phyloP scores from a whole-genome alignment of 2,797 vertebrate genomes.

The Enteromius radiatus region DNA sequence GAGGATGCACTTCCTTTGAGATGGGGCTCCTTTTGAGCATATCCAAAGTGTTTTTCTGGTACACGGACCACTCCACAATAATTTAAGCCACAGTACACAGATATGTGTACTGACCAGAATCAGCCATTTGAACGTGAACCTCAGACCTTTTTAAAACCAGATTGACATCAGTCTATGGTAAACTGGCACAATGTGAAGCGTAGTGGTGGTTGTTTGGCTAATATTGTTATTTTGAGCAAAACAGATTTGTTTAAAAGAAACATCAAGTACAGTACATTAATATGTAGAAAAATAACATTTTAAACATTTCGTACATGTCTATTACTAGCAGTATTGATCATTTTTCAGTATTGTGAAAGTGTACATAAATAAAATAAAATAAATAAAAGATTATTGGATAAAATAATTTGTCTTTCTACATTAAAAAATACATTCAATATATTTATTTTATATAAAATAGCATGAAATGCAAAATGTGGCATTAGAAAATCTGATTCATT shows the following conservation, averaged over 20 bases:
- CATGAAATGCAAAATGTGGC: not conserved
- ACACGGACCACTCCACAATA: slow-evolving; percentile 61
- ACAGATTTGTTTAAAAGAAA: not conserved
- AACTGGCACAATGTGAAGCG: not conserved
- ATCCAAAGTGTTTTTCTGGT: slow-evolving; percentile 67
- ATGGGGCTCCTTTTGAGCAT: slow-evolving; percentile 68
- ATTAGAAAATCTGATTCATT: not conserved
- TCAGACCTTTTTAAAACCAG: not conserved
- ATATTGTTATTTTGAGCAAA: not conserved
- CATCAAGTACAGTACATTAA: not conserved
- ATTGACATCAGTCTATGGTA: not conserved
- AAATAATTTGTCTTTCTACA: not conserved
- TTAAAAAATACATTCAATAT: not conserved
- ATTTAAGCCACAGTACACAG: slow-evolving; percentile 61
- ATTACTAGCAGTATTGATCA: not conserved
- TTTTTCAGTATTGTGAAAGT: not conserved
- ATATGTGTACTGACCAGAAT: slow-evolving; percentile 42
- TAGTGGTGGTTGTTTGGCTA: not conserved
- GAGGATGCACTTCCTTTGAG: slow-evolving; percentile 70
- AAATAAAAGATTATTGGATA: too few relatives aligned
- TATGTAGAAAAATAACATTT: not conserved
- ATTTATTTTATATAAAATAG: too few relatives aligned
- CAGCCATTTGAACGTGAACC: slow-evolving; percentile 2
- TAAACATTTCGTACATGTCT: too few relatives aligned
- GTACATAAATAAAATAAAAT: too few relatives aligned